Conservation (phyloP, 2,113 vertebrate genomes). For the Pseudorasbora parva region DNA sequence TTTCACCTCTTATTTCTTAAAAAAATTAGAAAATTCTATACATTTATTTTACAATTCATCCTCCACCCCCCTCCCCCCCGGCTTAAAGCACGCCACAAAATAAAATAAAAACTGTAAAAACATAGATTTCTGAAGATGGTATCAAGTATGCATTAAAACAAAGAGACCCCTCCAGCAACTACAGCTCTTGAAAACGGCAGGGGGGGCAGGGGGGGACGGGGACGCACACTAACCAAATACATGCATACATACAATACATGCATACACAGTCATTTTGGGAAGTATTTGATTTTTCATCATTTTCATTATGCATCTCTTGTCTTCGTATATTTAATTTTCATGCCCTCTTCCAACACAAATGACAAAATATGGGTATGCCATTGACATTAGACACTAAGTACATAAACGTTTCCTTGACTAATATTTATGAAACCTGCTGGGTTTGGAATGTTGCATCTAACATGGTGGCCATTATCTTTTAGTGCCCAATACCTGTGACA, state of each 20-base stretch:
- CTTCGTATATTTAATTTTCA: constrained; percentile 68
- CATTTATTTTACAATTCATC: constrained; percentile 75
- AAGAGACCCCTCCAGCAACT: constrained; percentile 38
- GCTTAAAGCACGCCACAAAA: constrained; percentile 55
- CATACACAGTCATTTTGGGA: constrained; percentile 75
- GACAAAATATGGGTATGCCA: constrained; percentile 57
- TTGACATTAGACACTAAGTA: constrained; percentile 43
- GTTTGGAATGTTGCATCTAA: constrained; percentile 30
- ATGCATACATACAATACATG: constrained; percentile 79
- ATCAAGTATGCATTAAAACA: constrained; percentile 69
- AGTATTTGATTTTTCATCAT: constrained; percentile 66
- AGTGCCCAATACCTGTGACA: background rate
- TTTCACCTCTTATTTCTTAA: constrained; percentile 64
- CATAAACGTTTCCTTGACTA: constrained; percentile 3
- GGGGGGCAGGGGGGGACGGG: no score
- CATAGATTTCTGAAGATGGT: constrained; percentile 59
- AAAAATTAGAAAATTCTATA: constrained; percentile 79
- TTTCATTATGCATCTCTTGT: constrained; percentile 68
- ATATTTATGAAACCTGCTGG: constrained; percentile 21
- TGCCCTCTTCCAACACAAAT: constrained; percentile 75
- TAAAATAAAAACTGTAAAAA: constrained; percentile 62
- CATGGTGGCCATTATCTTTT: background rate
- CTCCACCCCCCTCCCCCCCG: constrained; percentile 57
- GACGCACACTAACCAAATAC: constrained; percentile 74
- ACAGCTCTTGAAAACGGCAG: no score